A percentile compares a stretch with the other conserved stretches of the same genome.
Evolutionary conservation across 2,888 invertebrate species (phyloP).

Genomic region (Harpalus rubripes): DNA sequence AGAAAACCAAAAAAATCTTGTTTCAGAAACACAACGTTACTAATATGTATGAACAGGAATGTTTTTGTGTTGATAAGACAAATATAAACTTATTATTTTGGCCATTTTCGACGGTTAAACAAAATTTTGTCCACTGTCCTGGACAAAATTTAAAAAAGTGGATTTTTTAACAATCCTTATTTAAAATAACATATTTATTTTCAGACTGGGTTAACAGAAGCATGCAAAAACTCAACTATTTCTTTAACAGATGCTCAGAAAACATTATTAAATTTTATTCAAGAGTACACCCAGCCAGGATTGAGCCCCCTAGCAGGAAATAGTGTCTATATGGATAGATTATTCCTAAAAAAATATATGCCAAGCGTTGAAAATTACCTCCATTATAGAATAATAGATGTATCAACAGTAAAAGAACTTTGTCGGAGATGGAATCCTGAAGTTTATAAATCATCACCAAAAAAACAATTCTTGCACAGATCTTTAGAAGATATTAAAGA

Average conservation of each 20-base stretch:
- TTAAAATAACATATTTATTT: constrained; percentile 70
- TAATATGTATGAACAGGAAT: too few relatives aligned
- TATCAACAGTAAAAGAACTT: constrained; percentile 93
- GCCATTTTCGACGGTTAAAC: too few relatives aligned
- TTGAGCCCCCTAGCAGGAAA: constrained; percentile 92
- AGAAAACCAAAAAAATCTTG: too few relatives aligned
- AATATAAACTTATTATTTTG: too few relatives aligned
- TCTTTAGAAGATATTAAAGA: constrained; percentile 92
- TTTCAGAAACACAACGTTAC: too few relatives aligned
- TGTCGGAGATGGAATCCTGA: constrained; percentile 87
- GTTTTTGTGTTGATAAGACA: too few relatives aligned
- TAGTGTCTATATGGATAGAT: constrained; percentile 90
- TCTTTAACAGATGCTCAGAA: constrained; percentile 85
- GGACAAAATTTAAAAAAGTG: too few relatives aligned
- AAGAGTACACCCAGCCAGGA: constrained; percentile 79
- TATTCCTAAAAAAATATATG: constrained; percentile 91
- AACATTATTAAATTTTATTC: constrained; percentile 85
- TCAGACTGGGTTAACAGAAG: constrained; percentile 90
- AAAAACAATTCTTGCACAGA: constrained; percentile 85
- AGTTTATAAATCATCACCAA: constrained; percentile 80
- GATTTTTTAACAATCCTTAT: too few relatives aligned
- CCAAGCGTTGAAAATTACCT: constrained; percentile 87
- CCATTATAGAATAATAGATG: constrained; percentile 96
- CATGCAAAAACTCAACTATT: constrained; percentile 84
- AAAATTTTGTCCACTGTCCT: too few relatives aligned